Percentiles rank a stretch among this genome's conserved stretches.
Conservation (phyloP, 1,140 invertebrate genomes). For the Coelopa frigida region DNA sequence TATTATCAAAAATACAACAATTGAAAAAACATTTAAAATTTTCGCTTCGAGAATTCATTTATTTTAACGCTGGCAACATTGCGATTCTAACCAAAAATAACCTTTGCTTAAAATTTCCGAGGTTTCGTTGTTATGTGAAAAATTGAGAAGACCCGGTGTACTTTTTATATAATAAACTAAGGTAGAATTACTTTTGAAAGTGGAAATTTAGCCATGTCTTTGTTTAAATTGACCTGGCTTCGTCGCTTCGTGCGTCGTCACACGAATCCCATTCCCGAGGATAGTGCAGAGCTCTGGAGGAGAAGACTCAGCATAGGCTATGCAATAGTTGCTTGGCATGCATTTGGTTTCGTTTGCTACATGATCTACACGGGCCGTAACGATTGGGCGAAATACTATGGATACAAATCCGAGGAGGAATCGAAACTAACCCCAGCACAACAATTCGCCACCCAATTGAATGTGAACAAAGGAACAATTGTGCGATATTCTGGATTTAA, state of each 20-base stretch:
- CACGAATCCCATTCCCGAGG: constrained; percentile 53
- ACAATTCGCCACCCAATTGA: constrained; percentile 35
- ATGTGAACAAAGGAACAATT: constrained; percentile 41
- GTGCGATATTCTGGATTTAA: constrained; percentile 34
- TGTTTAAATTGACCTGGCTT: constrained; percentile 47
- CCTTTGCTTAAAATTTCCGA: constrained; percentile 9
- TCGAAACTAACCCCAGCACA: constrained; percentile 46
- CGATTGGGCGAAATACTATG: constrained; percentile 58
- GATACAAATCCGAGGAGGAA: constrained; percentile 54
- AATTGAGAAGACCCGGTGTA: not conserved
- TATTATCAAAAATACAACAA: not conserved
- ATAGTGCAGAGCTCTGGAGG: constrained; percentile 53
- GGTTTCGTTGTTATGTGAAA: not conserved
- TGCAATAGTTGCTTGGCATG: constrained; percentile 56
- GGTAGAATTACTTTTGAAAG: too few species aligned
- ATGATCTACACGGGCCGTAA: constrained; percentile 50
- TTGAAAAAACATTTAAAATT: constrained; percentile 2
- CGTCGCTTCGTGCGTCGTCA: constrained; percentile 49
- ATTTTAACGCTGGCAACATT: constrained; percentile 3
- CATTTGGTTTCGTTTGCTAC: constrained; percentile 54
- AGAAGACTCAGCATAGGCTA: constrained; percentile 53
- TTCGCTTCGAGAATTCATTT: not conserved
- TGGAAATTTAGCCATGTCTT: constrained; percentile 21
- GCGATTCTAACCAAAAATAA: too few species aligned
- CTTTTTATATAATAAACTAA: constrained; percentile 3